Evolutionary conservation across 2,113 vertebrate species (phyloP), one percentile per base, ranked within the genome.

Genomic region (Mystacornis crossleyi): DNA sequence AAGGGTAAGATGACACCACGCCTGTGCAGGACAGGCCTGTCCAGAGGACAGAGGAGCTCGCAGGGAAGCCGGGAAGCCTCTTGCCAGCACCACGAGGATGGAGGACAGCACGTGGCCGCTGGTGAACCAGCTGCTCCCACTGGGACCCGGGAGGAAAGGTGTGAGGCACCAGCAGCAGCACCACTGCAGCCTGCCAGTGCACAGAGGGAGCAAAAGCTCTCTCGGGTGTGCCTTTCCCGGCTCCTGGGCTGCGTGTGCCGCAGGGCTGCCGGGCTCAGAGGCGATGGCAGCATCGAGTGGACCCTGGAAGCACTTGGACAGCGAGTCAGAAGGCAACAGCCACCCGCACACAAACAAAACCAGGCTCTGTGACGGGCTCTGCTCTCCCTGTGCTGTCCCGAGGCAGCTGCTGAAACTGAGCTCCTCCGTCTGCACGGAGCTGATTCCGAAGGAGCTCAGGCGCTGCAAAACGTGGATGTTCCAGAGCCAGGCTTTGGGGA

Each of bases 231-330:
- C 50, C 28, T 42, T 55, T 71, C 47, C 28, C 12, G 12, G 33
- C 15, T 79, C 50, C 75, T 29, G 61, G 40, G 54, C 80, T 43
- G 66, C 24, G 8, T 0, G 5, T 75, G 51, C 64, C 40, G 33
- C 36, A 21, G 55, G 66, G 29, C 45, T 88, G 50, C 74, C 60
- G 42, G 0, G 10, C 25, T 78, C 60, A 54, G 60, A 42, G 13
- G 40, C 0, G 0, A 34, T 1, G 2, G 38, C 8, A 75, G 38
- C 48, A 38, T 11, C 45, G 31, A n/a, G 28, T 16, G 20, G 61
- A 71, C 34, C 18, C 66, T 45, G 48, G 51, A 57, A 62, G 57
- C 40, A 79, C 45, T 1, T 15, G 45, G 71, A 36, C 51, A 81
- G 45, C 5, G 4, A 66, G 36, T 25, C 47, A 73, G 73, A 60